Evolutionary conservation across 2,888 invertebrate species (phyloP).

Genomic region (Diplolepis rosae): DNA sequence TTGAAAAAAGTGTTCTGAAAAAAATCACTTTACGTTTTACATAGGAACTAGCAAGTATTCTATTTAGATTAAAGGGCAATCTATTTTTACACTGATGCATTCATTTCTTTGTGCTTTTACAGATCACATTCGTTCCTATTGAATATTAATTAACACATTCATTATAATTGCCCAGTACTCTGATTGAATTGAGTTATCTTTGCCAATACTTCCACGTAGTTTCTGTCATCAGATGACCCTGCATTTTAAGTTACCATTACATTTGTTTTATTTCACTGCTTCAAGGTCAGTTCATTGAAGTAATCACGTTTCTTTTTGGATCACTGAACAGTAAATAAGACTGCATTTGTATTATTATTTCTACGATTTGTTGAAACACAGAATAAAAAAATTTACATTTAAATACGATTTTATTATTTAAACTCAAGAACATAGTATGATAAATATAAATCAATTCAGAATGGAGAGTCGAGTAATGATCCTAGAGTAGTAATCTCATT

Average conservation of each 20-base stretch:
- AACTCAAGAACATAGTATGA: too few species aligned
- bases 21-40: too few species aligned
- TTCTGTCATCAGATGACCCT: not conserved
- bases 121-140: too few species aligned
- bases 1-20: too few species aligned
- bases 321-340: not conserved
- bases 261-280: not conserved
- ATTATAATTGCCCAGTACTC: not conserved
- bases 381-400: constrained; percentile 23
- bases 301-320: not conserved
- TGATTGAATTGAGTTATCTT: not conserved
- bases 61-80: too few species aligned
- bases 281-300: too few species aligned
- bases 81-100: too few species aligned
- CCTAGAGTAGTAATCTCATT: not conserved
- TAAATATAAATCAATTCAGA: not conserved
- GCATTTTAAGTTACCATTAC: not conserved
- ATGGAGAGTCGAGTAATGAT: not conserved
- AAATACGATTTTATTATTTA: not conserved
- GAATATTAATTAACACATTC: too few species aligned
- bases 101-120: too few species aligned
- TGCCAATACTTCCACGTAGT: not conserved
- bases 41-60: too few species aligned
- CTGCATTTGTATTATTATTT: constrained; percentile 1
- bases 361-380: constrained; percentile 3